Evolutionary conservation across 2,113 vertebrate genomes (phyloP).

Genomic region (Sylvilagus bachmani): DNA sequence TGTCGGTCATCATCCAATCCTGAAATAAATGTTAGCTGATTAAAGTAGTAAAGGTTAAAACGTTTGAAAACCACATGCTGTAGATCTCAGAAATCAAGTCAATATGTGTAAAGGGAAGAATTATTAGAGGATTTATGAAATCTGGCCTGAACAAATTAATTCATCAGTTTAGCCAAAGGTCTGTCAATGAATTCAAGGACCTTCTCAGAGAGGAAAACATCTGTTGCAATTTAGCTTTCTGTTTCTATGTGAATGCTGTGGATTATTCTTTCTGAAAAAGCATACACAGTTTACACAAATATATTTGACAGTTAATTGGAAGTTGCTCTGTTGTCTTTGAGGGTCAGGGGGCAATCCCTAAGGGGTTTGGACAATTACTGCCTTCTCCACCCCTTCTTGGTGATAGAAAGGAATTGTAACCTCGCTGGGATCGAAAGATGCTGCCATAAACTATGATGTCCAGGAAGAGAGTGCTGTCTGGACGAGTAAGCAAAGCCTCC

Average conservation of each 20-base stretch:
- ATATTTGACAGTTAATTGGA: slow-evolving; percentile 81
- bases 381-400: slow-evolving; percentile 49
- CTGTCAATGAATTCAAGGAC: slow-evolving; percentile 89
- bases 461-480: slow-evolving; percentile 64
- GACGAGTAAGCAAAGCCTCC: slow-evolving; percentile 1
- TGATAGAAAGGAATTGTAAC: slow-evolving; percentile 75
- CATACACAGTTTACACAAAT: slow-evolving; percentile 82
- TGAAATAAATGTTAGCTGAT: slow-evolving; percentile 90
- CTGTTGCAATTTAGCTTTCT: slow-evolving; percentile 89
- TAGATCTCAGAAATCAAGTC: slow-evolving; percentile 90
- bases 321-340: slow-evolving; percentile 81
- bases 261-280: slow-evolving; percentile 82
- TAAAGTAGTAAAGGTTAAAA: slow-evolving; percentile 90
- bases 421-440: slow-evolving; percentile 67
- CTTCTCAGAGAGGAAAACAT: slow-evolving; percentile 88
- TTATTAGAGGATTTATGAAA: slow-evolving; percentile 91
- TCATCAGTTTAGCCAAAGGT: slow-evolving; percentile 88
- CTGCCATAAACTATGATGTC: slow-evolving; percentile 68
- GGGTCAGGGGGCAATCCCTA: slow-evolving; percentile 65
- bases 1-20: slow-evolving; percentile 85
- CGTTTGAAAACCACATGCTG: slow-evolving; percentile 88
- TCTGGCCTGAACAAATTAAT: slow-evolving; percentile 90
- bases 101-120: slow-evolving; percentile 90
- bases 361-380: slow-evolving; percentile 69
- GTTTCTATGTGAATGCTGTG: slow-evolving; percentile 84